phyloP scores from a whole-genome alignment of 1,140 invertebrate species.

The Drosophila setifemur region DNA sequence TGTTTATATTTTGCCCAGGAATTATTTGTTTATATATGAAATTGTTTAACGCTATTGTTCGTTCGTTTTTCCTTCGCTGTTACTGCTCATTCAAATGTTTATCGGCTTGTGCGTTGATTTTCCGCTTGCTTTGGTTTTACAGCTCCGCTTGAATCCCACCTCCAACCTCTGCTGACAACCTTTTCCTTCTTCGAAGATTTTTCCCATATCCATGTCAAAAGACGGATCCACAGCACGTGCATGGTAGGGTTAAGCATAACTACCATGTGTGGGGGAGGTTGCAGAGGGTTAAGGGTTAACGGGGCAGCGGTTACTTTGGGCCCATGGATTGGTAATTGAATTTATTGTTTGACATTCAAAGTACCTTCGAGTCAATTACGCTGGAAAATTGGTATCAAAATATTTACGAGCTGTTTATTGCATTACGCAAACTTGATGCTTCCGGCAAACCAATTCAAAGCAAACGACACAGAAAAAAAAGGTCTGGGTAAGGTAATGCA shows the following conservation, averaged over 20 bases:
- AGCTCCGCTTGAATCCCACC: slow-evolving; percentile 19
- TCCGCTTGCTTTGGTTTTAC: slow-evolving; percentile 75
- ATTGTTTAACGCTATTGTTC: slow-evolving; percentile 49
- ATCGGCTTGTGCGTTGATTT: slow-evolving; percentile 75
- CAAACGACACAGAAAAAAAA: background rate
- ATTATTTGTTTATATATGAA: slow-evolving; percentile 66
- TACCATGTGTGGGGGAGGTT: slow-evolving; percentile 23
- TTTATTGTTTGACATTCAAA: slow-evolving; percentile 81
- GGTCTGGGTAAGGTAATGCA: slow-evolving; percentile 56
- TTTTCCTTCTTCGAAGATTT: slow-evolving; percentile 24
- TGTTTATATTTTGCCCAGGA: slow-evolving; percentile 37
- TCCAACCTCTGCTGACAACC: background rate
- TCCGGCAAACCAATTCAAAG: slow-evolving; percentile 1
- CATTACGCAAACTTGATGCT: slow-evolving; percentile 67
- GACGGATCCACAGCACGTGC: slow-evolving; percentile 50
- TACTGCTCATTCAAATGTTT: slow-evolving; percentile 66
- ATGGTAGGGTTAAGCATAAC: slow-evolving; percentile 59
- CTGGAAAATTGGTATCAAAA: slow-evolving; percentile 80
- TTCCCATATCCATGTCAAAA: slow-evolving; percentile 43
- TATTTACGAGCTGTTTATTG: slow-evolving; percentile 81
- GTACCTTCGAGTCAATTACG: slow-evolving; percentile 78
- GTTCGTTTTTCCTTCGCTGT: background rate
- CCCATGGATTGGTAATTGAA: slow-evolving; percentile 77
- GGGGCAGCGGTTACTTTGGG: slow-evolving; percentile 12
- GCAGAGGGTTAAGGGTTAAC: background rate